phyloP scores from a whole-genome alignment of 1,140 invertebrate genomes.

The Lordiphosa collinella region DNA sequence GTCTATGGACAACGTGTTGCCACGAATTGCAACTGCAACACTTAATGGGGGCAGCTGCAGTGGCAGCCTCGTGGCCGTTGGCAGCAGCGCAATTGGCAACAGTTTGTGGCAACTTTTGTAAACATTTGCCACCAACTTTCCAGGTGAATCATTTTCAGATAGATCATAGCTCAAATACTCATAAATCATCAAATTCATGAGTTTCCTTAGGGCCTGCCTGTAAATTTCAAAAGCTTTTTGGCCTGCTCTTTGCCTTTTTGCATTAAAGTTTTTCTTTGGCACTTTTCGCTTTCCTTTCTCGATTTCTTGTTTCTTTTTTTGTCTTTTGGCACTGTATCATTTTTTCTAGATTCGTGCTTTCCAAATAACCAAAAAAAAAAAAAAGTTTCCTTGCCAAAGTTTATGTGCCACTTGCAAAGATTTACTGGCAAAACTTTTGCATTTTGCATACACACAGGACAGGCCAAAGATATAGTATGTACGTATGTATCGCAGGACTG shows the following conservation, averaged over 20 bases:
- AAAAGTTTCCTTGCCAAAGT: slow-evolving; percentile 72
- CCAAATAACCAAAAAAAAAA: slow-evolving; percentile 7
- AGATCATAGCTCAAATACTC: slow-evolving; percentile 12
- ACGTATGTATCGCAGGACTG: slow-evolving; percentile 6
- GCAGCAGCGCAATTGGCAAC: neutral
- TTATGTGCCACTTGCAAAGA: slow-evolving; percentile 77
- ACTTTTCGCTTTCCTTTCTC: slow-evolving; percentile 28
- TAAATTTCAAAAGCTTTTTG: slow-evolving; percentile 20
- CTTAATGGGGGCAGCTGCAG: slow-evolving; percentile 6
- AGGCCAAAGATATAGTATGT: slow-evolving; percentile 14
- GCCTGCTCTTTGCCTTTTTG: slow-evolving; percentile 33
- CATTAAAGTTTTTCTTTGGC: slow-evolving; percentile 37
- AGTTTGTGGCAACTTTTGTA: neutral
- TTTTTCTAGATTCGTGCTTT: slow-evolving; percentile 54
- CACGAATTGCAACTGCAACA: slow-evolving; percentile 14
- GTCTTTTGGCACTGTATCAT: slow-evolving; percentile 60
- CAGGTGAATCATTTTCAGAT: neutral
- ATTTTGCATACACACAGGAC: slow-evolving; percentile 62
- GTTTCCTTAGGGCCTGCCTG: neutral
- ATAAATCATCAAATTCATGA: slow-evolving; percentile 12
- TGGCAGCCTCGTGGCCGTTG: neutral
- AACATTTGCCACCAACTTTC: slow-evolving; percentile 1
- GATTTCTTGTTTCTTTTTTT: slow-evolving; percentile 16
- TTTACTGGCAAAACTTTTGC: slow-evolving; percentile 74
- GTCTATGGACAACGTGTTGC: slow-evolving; percentile 1